Evolutionary conservation across 2,113 vertebrate species (phyloP).

Genomic region (Pao palembangensis): DNA sequence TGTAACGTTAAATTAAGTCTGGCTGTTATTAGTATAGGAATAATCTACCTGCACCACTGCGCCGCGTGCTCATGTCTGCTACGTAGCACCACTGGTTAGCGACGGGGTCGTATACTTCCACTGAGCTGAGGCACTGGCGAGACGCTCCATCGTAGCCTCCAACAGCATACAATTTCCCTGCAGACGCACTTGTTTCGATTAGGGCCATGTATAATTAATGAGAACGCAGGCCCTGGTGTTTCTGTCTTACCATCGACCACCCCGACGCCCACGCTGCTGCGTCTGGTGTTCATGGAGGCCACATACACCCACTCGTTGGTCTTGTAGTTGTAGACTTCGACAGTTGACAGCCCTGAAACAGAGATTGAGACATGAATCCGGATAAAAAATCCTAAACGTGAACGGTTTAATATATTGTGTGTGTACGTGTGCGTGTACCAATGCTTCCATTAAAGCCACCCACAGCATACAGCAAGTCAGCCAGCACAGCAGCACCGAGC

Average conservation of each 20-base stretch:
- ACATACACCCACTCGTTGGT: slow-evolving; percentile 92
- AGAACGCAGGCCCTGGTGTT: neutral
- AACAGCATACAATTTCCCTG: slow-evolving; percentile 92
- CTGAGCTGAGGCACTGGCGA: slow-evolving; percentile 93
- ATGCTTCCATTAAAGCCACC: slow-evolving; percentile 96
- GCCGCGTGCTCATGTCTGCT: slow-evolving; percentile 94
- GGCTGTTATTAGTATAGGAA: neutral
- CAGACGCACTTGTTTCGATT: neutral
- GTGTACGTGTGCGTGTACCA: slow-evolving; percentile 69
- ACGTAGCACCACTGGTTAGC: slow-evolving; percentile 90
- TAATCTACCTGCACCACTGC: slow-evolving; percentile 88
- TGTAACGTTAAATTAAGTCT: neutral
- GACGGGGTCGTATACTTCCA: slow-evolving; percentile 90
- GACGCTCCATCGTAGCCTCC: slow-evolving; percentile 94
- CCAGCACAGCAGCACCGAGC: slow-evolving; percentile 86
- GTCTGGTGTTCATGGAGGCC: slow-evolving; percentile 92
- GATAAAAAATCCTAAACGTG: neutral
- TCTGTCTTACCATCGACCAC: slow-evolving; percentile 86
- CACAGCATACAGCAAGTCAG: slow-evolving; percentile 89
- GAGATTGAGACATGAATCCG: neutral
- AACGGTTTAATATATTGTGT: neutral
- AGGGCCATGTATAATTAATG: too few relatives aligned
- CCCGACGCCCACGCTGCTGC: slow-evolving; percentile 96
- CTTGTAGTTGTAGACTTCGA: slow-evolving; percentile 90
- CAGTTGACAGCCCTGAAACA: slow-evolving; percentile 84